A percentile compares a stretch with the other conserved stretches of the same genome.
Evolutionary conservation across 1,140 invertebrate species (phyloP).

Genomic region (Choristoneura fumiferana): DNA sequence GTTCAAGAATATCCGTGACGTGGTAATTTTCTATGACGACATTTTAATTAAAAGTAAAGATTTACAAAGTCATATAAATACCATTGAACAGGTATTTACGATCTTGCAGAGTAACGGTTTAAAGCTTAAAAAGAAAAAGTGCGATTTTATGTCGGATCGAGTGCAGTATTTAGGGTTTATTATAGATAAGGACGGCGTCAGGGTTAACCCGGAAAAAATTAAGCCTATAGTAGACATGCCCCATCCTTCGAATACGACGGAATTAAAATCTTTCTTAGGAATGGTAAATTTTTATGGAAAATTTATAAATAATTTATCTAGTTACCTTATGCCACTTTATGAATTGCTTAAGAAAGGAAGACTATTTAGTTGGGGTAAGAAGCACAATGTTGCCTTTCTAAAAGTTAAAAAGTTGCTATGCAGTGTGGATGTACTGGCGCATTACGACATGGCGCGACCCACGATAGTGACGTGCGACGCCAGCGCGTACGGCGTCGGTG

Average conservation of each 20-base stretch:
- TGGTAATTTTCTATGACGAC: conserved; percentile 17
- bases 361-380: background rate
- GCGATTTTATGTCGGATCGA: conserved; percentile 6
- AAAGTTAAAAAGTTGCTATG: conserved; percentile 1
- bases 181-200: conserved; percentile 16
- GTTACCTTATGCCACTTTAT: background rate
- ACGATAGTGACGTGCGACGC: conserved; percentile 12
- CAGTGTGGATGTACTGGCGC: background rate
- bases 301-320: conserved; percentile 1
- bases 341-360: conserved; percentile 1
- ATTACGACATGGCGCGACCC: background rate
- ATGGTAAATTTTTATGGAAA: conserved; percentile 21
- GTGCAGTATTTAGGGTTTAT: conserved; percentile 24
- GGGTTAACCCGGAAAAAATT: conserved; percentile 2
- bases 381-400: background rate
- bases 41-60: conserved; percentile 14
- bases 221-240: background rate
- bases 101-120: background rate
- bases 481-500: conserved; percentile 1
- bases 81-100: background rate
- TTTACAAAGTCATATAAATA: background rate
- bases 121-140: conserved; percentile 20
- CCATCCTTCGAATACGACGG: background rate
- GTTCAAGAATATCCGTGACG: background rate
- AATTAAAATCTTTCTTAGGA: conserved; percentile 22